Evolutionary conservation across 2,113 vertebrate species (phyloP).

Genomic region (Nannobrachium achirus): DNA sequence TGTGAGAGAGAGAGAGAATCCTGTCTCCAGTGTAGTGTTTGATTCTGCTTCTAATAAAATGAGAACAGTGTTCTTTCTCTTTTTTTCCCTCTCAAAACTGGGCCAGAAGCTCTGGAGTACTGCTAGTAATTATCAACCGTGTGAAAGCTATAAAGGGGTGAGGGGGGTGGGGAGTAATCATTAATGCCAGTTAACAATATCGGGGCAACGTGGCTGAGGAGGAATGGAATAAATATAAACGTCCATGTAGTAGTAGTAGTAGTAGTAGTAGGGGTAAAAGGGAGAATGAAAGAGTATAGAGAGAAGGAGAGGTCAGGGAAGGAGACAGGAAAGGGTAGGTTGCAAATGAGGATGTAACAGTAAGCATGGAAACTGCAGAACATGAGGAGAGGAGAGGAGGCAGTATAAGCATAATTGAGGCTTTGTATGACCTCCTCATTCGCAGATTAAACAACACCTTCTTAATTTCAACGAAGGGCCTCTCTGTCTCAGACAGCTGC

Average conservation of each 20-base stretch:
- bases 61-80: conserved; percentile 52
- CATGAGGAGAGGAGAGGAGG: conserved; percentile 29
- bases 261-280: not conserved
- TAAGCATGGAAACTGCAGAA: conserved; percentile 10
- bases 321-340: conserved; percentile 18
- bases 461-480: conserved; percentile 51
- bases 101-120: conserved; percentile 68
- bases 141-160: conserved; percentile 46
- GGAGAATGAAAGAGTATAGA: conserved; percentile 11
- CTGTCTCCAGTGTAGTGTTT: conserved; percentile 47
- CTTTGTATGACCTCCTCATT: conserved; percentile 29
- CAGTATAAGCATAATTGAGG: conserved; percentile 35
- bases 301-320: conserved; percentile 18
- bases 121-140: conserved; percentile 74
- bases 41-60: conserved; percentile 65
- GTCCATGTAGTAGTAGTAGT: conserved; percentile 28
- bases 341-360: conserved; percentile 24
- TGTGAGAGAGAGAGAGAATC: conserved; percentile 18
- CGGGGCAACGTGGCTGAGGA: conserved; percentile 23
- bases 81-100: conserved; percentile 63
- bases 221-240: conserved; percentile 21
- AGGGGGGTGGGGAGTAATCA: conserved; percentile 10
- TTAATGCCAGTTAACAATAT: conserved; percentile 39
- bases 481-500: conserved; percentile 42
- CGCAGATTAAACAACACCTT: conserved; percentile 36